Base-by-base conservation (phyloP, 1,140 invertebrate genomes). In the Apis cerana region DNA sequence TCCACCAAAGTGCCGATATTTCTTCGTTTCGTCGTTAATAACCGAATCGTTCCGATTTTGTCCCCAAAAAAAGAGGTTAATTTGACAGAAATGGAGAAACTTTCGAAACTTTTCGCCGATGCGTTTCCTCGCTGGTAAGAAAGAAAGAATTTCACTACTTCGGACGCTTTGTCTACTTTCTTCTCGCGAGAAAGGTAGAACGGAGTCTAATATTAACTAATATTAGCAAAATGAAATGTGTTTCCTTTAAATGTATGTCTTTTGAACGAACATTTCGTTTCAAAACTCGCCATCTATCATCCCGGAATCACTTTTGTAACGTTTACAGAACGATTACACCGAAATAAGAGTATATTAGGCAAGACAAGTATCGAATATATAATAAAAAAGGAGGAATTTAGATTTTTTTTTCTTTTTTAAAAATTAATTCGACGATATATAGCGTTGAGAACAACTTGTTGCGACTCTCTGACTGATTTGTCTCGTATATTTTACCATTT, bases 381-480 rank as follows among this genome's bases (percentile, higher is more conserved):
- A 43, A 43, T 43, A 43, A 0, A 0, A 43, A 27, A 27, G 27
- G 27, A 27, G 33, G 33, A 43, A 43, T 43, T 43, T 5, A 43
- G 33, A 43, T 43, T 43, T 43, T 43, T 43, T 43, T 43, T 43
- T 7, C 0, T 43, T 7, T 43, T 17, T 7, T 48, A 56, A 72
- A 72, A 80, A 71, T 23, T n/a, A 72, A 80, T 64, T 43, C 59
- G 2, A 50, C 27, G 7, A 21, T 13, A 43, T 27, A 75, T 56
- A 19, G 13, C 9, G 12, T 15, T 62, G 56, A 48, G 59, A 74
- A 33, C 78, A 74, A 79, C 78, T 61, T 75, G 70, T 80, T 74
- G 78, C 78, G 17, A n/a, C 65, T 62, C 33, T 21, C 62, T 50
- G 23, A 64, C 27, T 72, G 52, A 80, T 64, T 21, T 33, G 33